These are phyloP conservation scores for Gila orcuttii DNA, from an alignment of 2,113 vertebrate species.

Conservation along the genomic window DNA sequence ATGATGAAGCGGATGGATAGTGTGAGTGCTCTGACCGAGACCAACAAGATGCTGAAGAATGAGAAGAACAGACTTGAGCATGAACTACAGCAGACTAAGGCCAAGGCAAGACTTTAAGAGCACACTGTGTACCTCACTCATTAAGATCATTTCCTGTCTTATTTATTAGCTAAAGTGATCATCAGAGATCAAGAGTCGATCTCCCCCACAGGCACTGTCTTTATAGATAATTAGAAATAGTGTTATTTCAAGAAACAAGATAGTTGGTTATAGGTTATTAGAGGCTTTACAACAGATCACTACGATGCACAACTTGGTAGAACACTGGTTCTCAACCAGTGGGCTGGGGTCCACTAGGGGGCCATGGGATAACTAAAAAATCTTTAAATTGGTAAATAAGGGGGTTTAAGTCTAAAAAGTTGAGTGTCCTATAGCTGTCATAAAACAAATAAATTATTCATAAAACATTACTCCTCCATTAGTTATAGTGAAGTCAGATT, in stretches of 20 bases:
- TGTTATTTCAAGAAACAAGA: not conserved
- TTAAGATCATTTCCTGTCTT: not conserved
- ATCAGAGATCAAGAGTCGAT: too few species aligned
- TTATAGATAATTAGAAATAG: not conserved
- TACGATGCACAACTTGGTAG: too few species aligned
- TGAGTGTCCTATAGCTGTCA: not conserved
- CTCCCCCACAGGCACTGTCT: not conserved
- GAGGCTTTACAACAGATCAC: too few species aligned
- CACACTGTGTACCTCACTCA: not conserved
- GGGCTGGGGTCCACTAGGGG: too few species aligned
- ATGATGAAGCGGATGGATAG: conserved; percentile 96
- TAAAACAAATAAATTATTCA: not conserved
- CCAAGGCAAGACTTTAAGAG: conserved; percentile 72
- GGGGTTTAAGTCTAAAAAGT: too few species aligned
- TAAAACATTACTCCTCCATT: not conserved
- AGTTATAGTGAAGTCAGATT: not conserved
- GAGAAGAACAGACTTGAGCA: conserved; percentile 89
- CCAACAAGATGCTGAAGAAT: conserved; percentile 92
- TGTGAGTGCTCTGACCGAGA: conserved; percentile 92
- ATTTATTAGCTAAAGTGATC: too few species aligned
- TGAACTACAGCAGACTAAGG: conserved; percentile 87
- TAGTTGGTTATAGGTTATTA: too few species aligned
- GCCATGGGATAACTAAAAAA: too few species aligned
- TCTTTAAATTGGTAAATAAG: too few species aligned
- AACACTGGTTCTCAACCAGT: too few species aligned